Base-by-base conservation (phyloP, 64 coral and sea anemone genomes). In the Montipora foliosa region DNA sequence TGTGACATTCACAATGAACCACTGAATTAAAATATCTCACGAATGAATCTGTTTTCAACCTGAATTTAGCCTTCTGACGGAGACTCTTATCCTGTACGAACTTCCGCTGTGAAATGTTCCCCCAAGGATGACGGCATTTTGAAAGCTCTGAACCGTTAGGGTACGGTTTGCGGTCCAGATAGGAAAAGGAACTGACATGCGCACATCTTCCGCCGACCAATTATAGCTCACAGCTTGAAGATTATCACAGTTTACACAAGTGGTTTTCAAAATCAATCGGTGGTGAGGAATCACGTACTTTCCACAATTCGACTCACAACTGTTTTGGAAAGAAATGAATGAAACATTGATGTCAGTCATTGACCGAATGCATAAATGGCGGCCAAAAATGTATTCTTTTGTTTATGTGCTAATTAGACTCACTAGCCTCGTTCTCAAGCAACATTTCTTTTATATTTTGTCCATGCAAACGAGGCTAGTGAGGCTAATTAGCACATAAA, bases 251-350 rank as follows among this genome's bases (percentile, higher is more conserved):
- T 77, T 62, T 17, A 53, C 19, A 77, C 87, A 88, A 8, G 67
- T 71, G 46, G 87, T 58, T 9, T 17, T 25, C 16, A 88, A 55
- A 8, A 61, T 16, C 46, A 88, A 47, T 88, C 70, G 51, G 3
- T 55, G 44, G 74, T 49, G 76, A 47, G 87, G 87, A 77, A 37
- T 76, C 21, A 88, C 10, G 70, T 77, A 75, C 12, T 25, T n/a
- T 4, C 16, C 74, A 77, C 87, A 88, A 76, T 88, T 88, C 4
- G 71, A 88, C 17, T 74, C 45, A 76, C 87, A 88, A 58, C 87
- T 88, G 19, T 6, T 58, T 44, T 16, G 16, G 48, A 76, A 37
- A 77, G 6, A 44, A 68, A 60, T 64, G n/a, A 5, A 19, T 1
- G 12, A 10, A 45, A 48, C 3, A 0, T 3, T 14, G 12, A 79